phyloP scores from a whole-genome alignment of 2,888 invertebrate species.

The Tenthredo scrophulariae region DNA sequence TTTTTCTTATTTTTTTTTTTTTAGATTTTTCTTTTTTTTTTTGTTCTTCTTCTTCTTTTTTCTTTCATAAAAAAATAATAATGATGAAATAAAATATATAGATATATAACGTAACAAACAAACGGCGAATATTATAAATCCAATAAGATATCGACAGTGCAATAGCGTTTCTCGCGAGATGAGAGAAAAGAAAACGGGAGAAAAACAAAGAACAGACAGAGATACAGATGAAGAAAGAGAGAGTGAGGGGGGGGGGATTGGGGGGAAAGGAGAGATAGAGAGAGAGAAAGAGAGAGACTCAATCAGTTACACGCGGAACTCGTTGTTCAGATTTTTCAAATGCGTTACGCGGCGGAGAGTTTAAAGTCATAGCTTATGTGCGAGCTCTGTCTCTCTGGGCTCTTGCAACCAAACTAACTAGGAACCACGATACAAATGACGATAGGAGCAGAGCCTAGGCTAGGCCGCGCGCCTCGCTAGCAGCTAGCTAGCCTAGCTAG shows the following conservation, averaged over 20 bases:
- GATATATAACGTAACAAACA: neutral
- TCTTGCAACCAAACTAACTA: constrained; percentile 52
- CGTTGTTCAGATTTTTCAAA: constrained; percentile 25
- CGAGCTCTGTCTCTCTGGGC: constrained; percentile 46
- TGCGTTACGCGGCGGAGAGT: constrained; percentile 14
- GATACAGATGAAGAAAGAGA: constrained; percentile 39
- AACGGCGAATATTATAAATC: neutral
- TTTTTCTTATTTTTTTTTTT: neutral
- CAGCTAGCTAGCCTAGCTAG: constrained; percentile 14
- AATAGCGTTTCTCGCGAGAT: neutral
- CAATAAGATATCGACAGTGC: neutral
- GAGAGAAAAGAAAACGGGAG: neutral
- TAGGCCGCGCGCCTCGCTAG: constrained; percentile 36
- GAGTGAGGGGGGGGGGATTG: too few species aligned
- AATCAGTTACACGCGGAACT: constrained; percentile 30
- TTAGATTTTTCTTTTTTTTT: too few species aligned
- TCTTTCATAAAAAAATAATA: too few species aligned
- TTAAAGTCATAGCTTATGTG: constrained; percentile 43
- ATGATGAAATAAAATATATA: neutral
- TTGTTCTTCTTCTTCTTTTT: neutral
- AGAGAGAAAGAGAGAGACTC: constrained; percentile 10
- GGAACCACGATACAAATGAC: constrained; percentile 53
- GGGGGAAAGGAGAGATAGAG: constrained; percentile 19
- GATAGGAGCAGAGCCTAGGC: constrained; percentile 46
- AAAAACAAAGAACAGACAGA: neutral